Evolutionary conservation across 2,113 vertebrate genomes (phyloP).

Genomic region (Dicerorhinus sumatrensis): DNA sequence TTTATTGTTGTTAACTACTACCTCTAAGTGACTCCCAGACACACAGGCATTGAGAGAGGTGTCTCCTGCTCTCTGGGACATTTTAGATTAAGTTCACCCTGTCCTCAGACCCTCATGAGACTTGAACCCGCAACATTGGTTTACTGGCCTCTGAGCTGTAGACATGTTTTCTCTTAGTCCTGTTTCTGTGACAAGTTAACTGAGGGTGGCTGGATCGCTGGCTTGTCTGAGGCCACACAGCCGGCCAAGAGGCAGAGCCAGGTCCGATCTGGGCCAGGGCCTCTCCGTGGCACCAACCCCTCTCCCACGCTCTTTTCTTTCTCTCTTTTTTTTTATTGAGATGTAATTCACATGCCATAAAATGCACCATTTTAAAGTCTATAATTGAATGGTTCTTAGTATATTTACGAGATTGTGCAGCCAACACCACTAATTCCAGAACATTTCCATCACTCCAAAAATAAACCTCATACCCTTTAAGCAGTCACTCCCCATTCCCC

Average conservation of each 20-base stretch:
- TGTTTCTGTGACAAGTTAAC: neutral
- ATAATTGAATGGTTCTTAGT: neutral
- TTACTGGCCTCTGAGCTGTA: neutral
- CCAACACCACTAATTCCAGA: neutral
- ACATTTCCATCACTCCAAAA: too few relatives aligned
- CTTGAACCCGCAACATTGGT: neutral
- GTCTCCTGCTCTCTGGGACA: neutral
- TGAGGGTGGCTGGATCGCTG: fast-evolving
- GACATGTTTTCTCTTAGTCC: neutral
- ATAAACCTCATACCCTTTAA: neutral
- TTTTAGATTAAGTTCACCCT: neutral
- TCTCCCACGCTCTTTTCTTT: neutral
- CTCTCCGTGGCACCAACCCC: fast-evolving
- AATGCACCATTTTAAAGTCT: neutral
- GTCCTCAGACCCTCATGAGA: neutral
- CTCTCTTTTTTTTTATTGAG: neutral
- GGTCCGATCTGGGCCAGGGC: neutral
- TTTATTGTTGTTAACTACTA: neutral
- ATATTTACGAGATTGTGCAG: fast-evolving
- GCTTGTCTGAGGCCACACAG: neutral
- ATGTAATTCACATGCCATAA: neutral
- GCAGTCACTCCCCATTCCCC: too few relatives aligned
- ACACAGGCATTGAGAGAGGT: neutral
- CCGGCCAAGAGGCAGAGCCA: too few relatives aligned
- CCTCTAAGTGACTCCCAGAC: neutral